These are phyloP conservation scores for Pseudococcus longispinus DNA, from an alignment of 2,888 invertebrate species.

Conservation along the genomic window DNA sequence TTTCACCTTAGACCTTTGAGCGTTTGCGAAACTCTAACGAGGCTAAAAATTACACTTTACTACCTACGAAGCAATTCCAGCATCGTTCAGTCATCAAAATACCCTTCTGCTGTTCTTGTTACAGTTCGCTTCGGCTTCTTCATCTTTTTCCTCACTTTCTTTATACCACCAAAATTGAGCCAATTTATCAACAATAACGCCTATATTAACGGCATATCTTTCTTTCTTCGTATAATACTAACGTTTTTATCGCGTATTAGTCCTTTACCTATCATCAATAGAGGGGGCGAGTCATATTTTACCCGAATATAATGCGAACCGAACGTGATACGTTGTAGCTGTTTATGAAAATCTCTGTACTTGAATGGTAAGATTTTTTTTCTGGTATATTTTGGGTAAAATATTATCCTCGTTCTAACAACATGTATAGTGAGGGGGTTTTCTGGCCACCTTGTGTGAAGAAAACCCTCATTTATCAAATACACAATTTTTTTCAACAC, in stretches of 20 bases:
- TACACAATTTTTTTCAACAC: too few relatives aligned
- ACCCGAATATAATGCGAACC: background rate
- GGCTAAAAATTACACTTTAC: background rate
- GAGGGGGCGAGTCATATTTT: background rate
- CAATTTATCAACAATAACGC: conserved; percentile 29
- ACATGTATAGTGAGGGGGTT: too few relatives aligned
- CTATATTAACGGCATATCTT: conserved; percentile 13
- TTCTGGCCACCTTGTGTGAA: too few relatives aligned
- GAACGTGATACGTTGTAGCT: too few relatives aligned
- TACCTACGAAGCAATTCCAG: background rate
- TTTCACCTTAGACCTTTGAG: background rate
- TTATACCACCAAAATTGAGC: background rate
- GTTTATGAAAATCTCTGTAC: too few relatives aligned
- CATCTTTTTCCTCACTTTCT: background rate
- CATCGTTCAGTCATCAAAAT: background rate
- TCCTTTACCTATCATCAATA: background rate
- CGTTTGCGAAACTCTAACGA: background rate
- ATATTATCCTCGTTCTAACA: too few relatives aligned
- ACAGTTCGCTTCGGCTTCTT: background rate
- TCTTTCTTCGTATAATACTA: background rate
- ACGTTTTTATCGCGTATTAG: conserved; percentile 1
- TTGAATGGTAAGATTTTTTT: too few relatives aligned
- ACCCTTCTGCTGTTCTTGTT: background rate
- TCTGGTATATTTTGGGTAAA: too few relatives aligned
- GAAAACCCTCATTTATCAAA: too few relatives aligned